Evolutionary conservation across 2,888 invertebrate species (phyloP).

Genomic region (Nemoura dubitans): DNA sequence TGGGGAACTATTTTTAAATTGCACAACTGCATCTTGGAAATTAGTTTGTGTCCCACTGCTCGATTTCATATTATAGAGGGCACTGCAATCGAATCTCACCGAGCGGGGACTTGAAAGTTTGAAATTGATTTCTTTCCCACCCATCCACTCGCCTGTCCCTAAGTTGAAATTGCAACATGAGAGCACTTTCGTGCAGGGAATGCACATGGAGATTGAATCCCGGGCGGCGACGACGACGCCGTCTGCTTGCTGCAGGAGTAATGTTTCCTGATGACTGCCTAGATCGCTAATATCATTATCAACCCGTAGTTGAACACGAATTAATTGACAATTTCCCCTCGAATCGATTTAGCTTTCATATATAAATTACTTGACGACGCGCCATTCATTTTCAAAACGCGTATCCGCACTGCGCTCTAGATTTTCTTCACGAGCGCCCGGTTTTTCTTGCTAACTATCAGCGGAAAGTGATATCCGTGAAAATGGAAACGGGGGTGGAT

Average conservation of each 20-base stretch:
- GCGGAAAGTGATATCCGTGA: background rate
- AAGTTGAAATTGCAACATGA: background rate
- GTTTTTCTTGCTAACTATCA: background rate
- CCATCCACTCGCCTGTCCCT: background rate
- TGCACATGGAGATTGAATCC: background rate
- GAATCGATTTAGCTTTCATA: conserved; percentile 38
- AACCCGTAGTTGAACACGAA: conserved; percentile 36
- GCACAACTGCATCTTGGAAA: conserved; percentile 5
- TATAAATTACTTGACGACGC: conserved; percentile 36
- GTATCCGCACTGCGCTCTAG: background rate
- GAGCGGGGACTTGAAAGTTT: background rate
- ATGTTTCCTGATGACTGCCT: background rate
- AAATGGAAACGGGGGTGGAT: background rate
- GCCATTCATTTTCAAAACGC: conserved; percentile 22
- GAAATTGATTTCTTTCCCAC: background rate
- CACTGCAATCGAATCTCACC: background rate
- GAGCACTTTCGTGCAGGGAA: background rate
- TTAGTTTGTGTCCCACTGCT: background rate
- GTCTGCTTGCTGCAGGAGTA: background rate
- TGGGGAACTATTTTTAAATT: background rate
- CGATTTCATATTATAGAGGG: background rate
- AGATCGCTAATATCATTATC: conserved; percentile 37
- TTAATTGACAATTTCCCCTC: conserved; percentile 40
- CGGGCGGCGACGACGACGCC: background rate
- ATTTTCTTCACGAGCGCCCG: background rate